Conservation (phyloP, 2,113 vertebrate genomes). For the Oryzias melastigma region DNA sequence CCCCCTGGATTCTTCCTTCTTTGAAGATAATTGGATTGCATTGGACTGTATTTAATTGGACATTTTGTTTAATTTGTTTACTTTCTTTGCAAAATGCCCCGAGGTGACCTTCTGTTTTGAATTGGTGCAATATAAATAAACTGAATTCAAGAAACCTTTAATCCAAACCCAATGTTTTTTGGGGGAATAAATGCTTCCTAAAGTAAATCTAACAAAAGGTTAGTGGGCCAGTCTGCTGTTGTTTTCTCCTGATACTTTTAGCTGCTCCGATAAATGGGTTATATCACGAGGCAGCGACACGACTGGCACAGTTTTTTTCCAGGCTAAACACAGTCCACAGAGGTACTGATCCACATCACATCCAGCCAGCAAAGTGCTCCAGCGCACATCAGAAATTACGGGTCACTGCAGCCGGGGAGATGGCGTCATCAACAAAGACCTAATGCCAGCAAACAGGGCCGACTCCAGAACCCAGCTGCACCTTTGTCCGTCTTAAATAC, state of each 20-base stretch:
- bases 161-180: no score
- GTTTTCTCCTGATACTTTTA: neutral
- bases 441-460: conserved; percentile 24
- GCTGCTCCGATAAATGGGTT: neutral
- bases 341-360: conserved; percentile 25
- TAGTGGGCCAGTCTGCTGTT: neutral
- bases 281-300: neutral
- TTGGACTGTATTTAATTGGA: no score
- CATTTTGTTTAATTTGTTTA: no score
- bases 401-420: conserved; percentile 18
- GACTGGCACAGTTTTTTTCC: neutral
- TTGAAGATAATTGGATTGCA: no score
- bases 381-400: conserved; percentile 13
- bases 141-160: no score
- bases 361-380: conserved; percentile 14
- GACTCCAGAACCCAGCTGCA: conserved; percentile 12
- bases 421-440: conserved; percentile 22
- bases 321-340: neutral
- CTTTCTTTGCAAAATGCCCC: no score
- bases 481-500: neutral
- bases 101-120: no score
- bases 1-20: no score
- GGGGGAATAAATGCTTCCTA: no score
- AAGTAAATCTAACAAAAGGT: neutral
- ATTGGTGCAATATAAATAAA: no score